Evolutionary conservation across 2,113 vertebrate species (phyloP).

Genomic region (Jacana jacana): DNA sequence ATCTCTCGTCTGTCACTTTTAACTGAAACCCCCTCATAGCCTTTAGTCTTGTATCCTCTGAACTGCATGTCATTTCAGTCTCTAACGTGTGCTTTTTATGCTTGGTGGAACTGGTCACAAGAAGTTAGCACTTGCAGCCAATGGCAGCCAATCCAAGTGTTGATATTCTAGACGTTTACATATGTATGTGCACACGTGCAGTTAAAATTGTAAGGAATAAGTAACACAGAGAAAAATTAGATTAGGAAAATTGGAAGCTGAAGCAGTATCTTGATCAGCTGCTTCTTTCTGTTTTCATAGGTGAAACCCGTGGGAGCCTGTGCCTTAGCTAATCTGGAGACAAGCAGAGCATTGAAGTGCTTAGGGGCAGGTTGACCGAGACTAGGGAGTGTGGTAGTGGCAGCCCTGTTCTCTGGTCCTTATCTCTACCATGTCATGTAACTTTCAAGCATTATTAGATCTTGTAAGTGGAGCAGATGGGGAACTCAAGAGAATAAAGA

Average conservation of each 20-base stretch:
- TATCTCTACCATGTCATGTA: not conserved
- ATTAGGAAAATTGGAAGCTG: not conserved
- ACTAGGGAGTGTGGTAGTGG: not conserved
- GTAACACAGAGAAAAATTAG: not conserved
- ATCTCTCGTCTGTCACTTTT: not conserved
- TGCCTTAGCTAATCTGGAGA: not conserved
- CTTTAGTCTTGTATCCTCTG: not conserved
- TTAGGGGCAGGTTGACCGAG: not conserved
- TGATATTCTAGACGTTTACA: not conserved
- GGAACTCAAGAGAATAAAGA: not conserved
- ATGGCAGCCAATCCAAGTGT: not conserved
- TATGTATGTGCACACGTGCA: accelerated
- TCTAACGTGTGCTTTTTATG: not conserved
- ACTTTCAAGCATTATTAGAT: not conserved
- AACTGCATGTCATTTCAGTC: not conserved
- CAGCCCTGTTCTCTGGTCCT: not conserved
- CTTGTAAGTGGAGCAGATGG: not conserved
- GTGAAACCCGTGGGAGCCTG: not conserved
- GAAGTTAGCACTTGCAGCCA: not conserved
- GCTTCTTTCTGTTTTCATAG: not conserved
- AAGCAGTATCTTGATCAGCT: not conserved
- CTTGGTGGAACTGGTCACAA: not conserved
- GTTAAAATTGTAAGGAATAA: not conserved
- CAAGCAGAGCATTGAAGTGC: accelerated
- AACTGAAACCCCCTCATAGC: not conserved